Base-by-base conservation (phyloP, 2,797 vertebrate species). In the Halcyon chelicuti region DNA sequence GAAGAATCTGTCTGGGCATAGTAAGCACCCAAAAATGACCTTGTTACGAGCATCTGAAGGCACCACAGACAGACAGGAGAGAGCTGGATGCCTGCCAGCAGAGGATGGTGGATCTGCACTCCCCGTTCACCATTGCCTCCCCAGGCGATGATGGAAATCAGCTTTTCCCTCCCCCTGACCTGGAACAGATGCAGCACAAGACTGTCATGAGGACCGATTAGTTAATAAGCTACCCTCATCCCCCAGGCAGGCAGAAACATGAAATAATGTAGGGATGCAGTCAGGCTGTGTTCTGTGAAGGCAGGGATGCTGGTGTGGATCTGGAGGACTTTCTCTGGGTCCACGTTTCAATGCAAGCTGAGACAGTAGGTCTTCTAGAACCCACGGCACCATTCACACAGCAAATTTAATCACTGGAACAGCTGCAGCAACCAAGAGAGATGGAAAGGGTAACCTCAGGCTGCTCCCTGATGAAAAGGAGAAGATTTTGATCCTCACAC, bases 201-300 rank as follows among this genome's bases (percentile, higher is more conserved):
- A 35, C 60, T 88, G 85, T 86, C 82, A 66, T 72, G 75, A 90
- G 91, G 22, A 68, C 44, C 1, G 3, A 39, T 73, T 52, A 49
- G 26, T 85, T 91, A 76, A 29, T 31, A 60, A 55, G 39, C 71
- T 63, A 40, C 21, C 9, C 0, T 28, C 35, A 4, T 54, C 57
- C 72, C 29, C 17, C 19, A 13, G 51, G 72, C 85, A 77, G 46
- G 51, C 31, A 93, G 76, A 37, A 39, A 61, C 25, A 25, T 0
- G 6, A 67, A 73, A 29, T 0, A 1, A 60, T 4, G 1, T 47
- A 61, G 51, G 63, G 77, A n/a, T 74, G 49, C 0, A 0, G 44
- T 72, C 6, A 23, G 46, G 54, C 31, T 72, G 9, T 20, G 44
- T n/a, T 47, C 19, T 49, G 1, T 23, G 81, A 47, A 61, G n/a